Evolutionary conservation across 2,888 invertebrate genomes (phyloP).

Genomic region (Smittia aterrima): DNA sequence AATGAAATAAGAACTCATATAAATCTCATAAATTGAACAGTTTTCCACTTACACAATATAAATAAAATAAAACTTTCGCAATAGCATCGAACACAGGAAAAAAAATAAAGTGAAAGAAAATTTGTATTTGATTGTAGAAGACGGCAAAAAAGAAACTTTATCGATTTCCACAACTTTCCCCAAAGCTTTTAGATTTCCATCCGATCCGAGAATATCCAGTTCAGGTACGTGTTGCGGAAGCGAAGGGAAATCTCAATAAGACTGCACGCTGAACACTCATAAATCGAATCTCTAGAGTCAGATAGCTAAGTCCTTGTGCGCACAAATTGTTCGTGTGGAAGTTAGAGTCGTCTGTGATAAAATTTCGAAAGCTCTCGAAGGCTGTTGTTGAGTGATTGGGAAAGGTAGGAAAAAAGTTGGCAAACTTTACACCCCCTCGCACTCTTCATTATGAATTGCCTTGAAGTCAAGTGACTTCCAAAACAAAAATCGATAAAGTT

Average conservation of each 20-base stretch:
- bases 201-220: not conserved
- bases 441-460: no score
- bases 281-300: no score
- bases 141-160: conserved; percentile 1
- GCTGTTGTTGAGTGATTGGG: no score
- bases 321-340: no score
- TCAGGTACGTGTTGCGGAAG: conserved; percentile 29
- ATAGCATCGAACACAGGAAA: not conserved
- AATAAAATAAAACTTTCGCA: conserved; percentile 39
- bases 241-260: conserved; percentile 6
- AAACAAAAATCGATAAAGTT: not conserved
- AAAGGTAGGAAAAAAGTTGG: no score
- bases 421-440: no score
- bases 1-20: not conserved
- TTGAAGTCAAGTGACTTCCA: not conserved
- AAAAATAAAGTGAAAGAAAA: not conserved
- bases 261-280: not conserved
- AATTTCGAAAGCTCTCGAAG: no score
- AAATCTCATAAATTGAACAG: conserved; percentile 36
- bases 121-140: not conserved
- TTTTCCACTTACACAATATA: conserved; percentile 37
- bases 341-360: no score
- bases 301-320: no score
- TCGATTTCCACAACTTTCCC: conserved; percentile 33
- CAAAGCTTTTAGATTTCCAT: no score